Base-by-base conservation (phyloP, 2,888 invertebrate genomes). In the Orthosia incerta region DNA sequence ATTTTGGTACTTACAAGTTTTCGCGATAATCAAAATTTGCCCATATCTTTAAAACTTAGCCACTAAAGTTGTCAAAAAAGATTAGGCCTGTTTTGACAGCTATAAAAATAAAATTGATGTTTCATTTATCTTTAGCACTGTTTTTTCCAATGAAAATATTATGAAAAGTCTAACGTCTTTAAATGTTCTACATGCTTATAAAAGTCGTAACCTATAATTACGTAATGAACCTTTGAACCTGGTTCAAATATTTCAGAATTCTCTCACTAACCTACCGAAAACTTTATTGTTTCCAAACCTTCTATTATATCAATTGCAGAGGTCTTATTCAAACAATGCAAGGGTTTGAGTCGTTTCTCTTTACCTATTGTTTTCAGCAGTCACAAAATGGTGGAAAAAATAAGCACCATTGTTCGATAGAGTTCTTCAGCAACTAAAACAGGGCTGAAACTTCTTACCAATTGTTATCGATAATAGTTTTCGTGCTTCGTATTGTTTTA, bases 291-390 rank as follows among this genome's bases (percentile, higher is more conserved):
- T 82, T 80, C 69, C 68, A 79, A 81, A 78, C 68, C 67, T 70
- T 77, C 48, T 61, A 77, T 80, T 84, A 76, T 76, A 81, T 79
- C 78, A 71, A 66, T 66, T 50, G 63, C 57, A 63, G 70, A 74
- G 74, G 74, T 71, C 69, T 71, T 62, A 72, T 65, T 76, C 64
- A 82, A 79, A 87, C 83, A 88, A 86, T 86, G 82, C 78, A 74
- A 76, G 81, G 80, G 80, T 80, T 87, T 85, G 79, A 78, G 76
- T 68, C 76, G 61, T 82, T 80, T 76, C 72, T 39, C 71, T 78
- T 76, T 70, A 26, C 59, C 81, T 77, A 82, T 87, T 85, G 83
- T 87, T 85, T 88, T 74, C 62, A 50, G 50, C 63, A 77, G 76
- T 75, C 59, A 79, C 62, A 69, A 88, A 83, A 86, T 67, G 74